Percentiles rank a stretch among this genome's conserved stretches.
Conservation (phyloP, 1,140 invertebrate species). For the Drosophila kohkoa region DNA sequence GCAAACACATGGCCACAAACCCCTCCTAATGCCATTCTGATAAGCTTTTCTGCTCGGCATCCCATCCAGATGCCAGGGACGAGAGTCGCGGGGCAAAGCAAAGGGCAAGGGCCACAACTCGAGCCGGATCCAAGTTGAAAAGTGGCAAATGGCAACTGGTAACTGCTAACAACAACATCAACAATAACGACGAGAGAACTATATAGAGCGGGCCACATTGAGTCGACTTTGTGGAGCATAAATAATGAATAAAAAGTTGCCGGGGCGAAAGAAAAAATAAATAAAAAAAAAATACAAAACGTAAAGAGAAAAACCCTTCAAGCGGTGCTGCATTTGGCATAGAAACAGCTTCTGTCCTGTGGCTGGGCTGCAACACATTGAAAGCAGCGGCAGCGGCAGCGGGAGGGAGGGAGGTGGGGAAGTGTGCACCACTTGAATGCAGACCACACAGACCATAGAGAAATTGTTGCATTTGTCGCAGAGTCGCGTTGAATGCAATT, state of each 20-base stretch:
- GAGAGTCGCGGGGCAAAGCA: slow-evolving; percentile 1
- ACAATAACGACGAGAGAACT: slow-evolving; percentile 22
- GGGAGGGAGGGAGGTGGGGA: background rate
- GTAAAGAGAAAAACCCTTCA: slow-evolving; percentile 30
- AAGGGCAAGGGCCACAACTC: slow-evolving; percentile 66
- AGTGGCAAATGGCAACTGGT: slow-evolving; percentile 53
- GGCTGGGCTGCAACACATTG: background rate
- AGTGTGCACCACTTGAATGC: slow-evolving; percentile 19
- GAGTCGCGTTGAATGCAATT: slow-evolving; percentile 62
- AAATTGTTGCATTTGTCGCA: slow-evolving; percentile 70
- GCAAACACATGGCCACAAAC: slow-evolving; percentile 41
- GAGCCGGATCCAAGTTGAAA: slow-evolving; percentile 29
- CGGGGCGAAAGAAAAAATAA: slow-evolving; percentile 14
- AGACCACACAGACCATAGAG: slow-evolving; percentile 33
- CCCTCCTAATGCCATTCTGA: slow-evolving; percentile 46
- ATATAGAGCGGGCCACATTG: slow-evolving; percentile 37
- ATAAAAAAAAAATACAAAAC: slow-evolving; percentile 23
- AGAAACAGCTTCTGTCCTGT: slow-evolving; percentile 12
- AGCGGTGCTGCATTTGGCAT: slow-evolving; percentile 44
- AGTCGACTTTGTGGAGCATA: slow-evolving; percentile 76
- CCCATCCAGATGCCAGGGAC: background rate
- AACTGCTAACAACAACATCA: slow-evolving; percentile 16
- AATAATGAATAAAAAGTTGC: slow-evolving; percentile 74
- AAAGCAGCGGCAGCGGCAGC: slow-evolving; percentile 20
- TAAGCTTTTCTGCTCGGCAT: slow-evolving; percentile 37